Conservation (phyloP, 2,888 invertebrate genomes). For the Megastigmus dorsalis region DNA sequence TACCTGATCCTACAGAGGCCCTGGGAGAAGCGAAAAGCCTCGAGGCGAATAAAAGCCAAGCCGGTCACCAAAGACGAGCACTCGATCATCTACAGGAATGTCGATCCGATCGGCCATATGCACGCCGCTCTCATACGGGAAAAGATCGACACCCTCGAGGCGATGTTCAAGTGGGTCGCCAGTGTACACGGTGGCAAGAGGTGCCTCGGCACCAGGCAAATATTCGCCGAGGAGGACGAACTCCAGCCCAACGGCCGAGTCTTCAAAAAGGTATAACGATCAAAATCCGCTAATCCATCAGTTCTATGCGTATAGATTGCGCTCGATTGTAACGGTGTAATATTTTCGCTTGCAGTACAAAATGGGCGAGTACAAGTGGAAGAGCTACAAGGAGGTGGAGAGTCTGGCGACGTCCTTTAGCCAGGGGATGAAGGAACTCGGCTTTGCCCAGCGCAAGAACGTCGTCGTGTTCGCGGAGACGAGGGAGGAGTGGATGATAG, state of each 20-base stretch:
- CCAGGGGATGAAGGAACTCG: conserved; percentile 88
- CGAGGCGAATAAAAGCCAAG: conserved; percentile 87
- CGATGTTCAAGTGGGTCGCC: conserved; percentile 87
- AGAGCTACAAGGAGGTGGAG: conserved; percentile 86
- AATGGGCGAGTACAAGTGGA: conserved; percentile 95
- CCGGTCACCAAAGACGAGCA: conserved; percentile 80
- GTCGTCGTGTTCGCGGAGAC: conserved; percentile 98
- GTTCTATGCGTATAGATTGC: too few species aligned
- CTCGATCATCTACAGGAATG: conserved; percentile 84
- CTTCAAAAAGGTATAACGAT: conserved; percentile 96
- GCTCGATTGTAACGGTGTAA: too few species aligned
- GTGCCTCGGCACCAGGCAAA: conserved; percentile 92
- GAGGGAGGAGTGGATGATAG: conserved; percentile 97
- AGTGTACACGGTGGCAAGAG: conserved; percentile 83
- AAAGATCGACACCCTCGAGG: conserved; percentile 87
- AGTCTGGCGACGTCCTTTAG: conserved; percentile 86
- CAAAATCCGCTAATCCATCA: too few species aligned
- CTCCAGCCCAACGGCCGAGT: conserved; percentile 94
- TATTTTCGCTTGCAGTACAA: conserved; percentile 81
- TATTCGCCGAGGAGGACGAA: conserved; percentile 95
- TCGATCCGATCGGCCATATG: conserved; percentile 81
- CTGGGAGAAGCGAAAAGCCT: conserved; percentile 87
- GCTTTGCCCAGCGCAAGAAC: conserved; percentile 83
- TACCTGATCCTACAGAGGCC: conserved; percentile 91
- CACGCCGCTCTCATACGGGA: conserved; percentile 85